A percentile compares a stretch with the other conserved stretches of the same genome.
These are phyloP conservation scores for Mola mola DNA, from an alignment of 2,113 vertebrate species.

Conservation along the genomic window DNA sequence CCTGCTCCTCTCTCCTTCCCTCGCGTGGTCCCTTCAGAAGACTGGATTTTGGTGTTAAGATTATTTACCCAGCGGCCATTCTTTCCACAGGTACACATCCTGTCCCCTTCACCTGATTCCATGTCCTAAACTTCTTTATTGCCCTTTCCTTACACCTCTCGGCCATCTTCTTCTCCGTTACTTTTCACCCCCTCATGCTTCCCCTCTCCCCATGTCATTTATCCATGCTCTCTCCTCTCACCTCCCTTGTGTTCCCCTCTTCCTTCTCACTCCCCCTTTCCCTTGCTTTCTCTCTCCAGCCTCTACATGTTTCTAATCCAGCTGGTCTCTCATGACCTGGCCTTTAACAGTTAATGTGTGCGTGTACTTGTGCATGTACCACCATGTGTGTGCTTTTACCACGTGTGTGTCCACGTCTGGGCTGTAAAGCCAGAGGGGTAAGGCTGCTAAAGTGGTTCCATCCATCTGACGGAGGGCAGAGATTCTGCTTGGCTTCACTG, in stretches of 20 bases:
- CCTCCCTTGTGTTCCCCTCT: slow-evolving; percentile 9
- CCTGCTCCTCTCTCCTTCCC: slow-evolving; percentile 10
- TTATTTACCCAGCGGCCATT: slow-evolving; percentile 35
- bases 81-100: slow-evolving; percentile 27
- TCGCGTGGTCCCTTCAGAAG: slow-evolving; percentile 8
- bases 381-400: slow-evolving; percentile 27
- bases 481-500: slow-evolving; percentile 64
- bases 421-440: slow-evolving; percentile 30
- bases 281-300: slow-evolving; percentile 27
- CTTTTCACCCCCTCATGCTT: neutral
- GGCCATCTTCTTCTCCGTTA: neutral
- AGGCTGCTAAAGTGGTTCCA: slow-evolving; percentile 65
- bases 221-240: slow-evolving; percentile 15
- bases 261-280: slow-evolving; percentile 22
- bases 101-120: slow-evolving; percentile 27
- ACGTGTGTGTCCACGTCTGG: slow-evolving; percentile 22
- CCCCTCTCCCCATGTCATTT: slow-evolving; percentile 9
- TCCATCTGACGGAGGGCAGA: slow-evolving; percentile 50
- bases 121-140: neutral
- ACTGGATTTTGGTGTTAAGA: slow-evolving; percentile 38
- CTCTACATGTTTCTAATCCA: slow-evolving; percentile 41
- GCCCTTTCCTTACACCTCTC: slow-evolving; percentile 1
- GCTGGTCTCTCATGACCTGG: slow-evolving; percentile 46
- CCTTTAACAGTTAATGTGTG: slow-evolving; percentile 45
- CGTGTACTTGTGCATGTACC: slow-evolving; percentile 23